A percentile compares a stretch with the other conserved stretches of the same genome.
phyloP scores from a whole-genome alignment of 2,797 vertebrate genomes.

The Gorsachius magnificus region DNA sequence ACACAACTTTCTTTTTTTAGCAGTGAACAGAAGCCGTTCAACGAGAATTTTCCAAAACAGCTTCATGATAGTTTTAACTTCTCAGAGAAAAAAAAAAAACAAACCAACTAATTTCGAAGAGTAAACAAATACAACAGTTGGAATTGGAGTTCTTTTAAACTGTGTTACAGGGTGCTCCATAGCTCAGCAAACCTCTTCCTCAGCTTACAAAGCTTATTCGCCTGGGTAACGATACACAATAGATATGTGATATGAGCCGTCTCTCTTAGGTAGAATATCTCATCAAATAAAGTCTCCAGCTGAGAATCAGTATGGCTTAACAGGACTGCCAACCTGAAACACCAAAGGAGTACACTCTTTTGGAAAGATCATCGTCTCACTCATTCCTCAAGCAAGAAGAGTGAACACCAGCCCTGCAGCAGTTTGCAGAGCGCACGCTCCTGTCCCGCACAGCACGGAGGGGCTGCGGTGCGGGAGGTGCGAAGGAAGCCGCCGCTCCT shows the following conservation, averaged over 20 bases:
- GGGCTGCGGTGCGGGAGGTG: accelerated
- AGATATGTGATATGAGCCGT: accelerated
- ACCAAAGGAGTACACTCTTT: background rate
- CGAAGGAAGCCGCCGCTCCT: background rate
- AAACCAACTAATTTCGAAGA: background rate
- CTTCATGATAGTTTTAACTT: background rate
- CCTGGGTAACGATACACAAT: background rate
- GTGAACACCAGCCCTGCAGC: background rate
- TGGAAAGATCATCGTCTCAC: background rate
- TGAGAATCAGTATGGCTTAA: background rate
- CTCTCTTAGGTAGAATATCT: background rate
- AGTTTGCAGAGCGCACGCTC: accelerated
- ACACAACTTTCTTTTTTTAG: background rate
- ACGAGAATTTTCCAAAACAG: background rate
- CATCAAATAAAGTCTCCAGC: background rate
- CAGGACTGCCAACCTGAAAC: background rate
- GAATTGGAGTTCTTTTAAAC: background rate
- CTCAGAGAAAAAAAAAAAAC: background rate
- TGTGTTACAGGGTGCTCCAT: background rate
- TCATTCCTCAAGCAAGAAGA: accelerated
- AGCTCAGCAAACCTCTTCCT: background rate
- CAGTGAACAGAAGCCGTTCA: background rate
- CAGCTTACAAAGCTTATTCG: background rate
- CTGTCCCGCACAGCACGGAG: accelerated
- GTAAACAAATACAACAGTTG: background rate